Percentiles rank a stretch among this genome's conserved stretches.
These are phyloP conservation scores for Lithophane leautieri DNA, from an alignment of 2,888 invertebrate species.

Conservation along the genomic window DNA sequence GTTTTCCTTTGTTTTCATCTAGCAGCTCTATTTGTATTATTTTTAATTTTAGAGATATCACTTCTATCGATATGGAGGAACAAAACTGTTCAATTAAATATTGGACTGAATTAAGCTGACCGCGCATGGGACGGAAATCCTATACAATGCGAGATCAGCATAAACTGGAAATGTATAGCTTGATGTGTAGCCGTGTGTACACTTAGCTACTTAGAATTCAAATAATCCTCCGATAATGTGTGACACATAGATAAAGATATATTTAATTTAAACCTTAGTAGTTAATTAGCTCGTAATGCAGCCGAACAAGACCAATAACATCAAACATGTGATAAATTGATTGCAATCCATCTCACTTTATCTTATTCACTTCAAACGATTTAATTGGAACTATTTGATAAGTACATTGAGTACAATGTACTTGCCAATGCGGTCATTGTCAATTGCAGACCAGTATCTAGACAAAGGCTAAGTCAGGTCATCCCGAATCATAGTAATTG, in stretches of 20 bases:
- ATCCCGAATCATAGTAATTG: constrained; percentile 55
- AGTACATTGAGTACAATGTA: constrained; percentile 31
- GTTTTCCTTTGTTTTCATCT: constrained; percentile 11
- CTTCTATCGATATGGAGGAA: not conserved
- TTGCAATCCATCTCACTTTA: constrained; percentile 55
- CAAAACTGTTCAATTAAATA: constrained; percentile 15
- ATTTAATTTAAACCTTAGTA: constrained; percentile 26
- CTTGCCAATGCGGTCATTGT: constrained; percentile 60
- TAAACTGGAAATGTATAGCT: no score
- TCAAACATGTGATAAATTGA: constrained; percentile 52
- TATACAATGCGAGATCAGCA: no score
- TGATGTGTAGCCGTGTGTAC: no score
- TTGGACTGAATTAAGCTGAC: no score
- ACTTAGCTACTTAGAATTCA: not conserved
- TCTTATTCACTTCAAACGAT: constrained; percentile 59
- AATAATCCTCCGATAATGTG: constrained; percentile 34
- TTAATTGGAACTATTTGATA: constrained; percentile 52
- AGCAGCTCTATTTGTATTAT: not conserved
- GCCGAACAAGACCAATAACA: constrained; percentile 49
- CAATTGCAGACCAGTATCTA: constrained; percentile 43
- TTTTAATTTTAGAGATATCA: not conserved
- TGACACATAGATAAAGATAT: constrained; percentile 36
- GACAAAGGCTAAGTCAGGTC: constrained; percentile 56
- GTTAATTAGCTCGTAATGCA: constrained; percentile 42
- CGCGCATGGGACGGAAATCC: no score